Evolutionary conservation across 2,888 invertebrate genomes (phyloP), one percentile per base, ranked within the genome.

Genomic region (Mycalesis mineus): DNA sequence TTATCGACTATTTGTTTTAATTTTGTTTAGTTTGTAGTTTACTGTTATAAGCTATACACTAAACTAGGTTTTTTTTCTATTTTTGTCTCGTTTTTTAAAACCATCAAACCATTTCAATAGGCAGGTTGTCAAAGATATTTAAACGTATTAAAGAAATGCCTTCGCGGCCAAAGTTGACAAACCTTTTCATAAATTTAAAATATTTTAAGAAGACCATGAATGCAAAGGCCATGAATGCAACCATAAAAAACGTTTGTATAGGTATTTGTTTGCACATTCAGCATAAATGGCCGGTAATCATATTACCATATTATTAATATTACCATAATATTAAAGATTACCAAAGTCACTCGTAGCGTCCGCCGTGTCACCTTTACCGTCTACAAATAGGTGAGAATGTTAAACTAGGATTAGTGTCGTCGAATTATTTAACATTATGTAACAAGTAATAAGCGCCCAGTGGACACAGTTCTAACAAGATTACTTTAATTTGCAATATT

Each of bases 371-470:
- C 65, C 68, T 70, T 44, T 51, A 71, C 73, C 71, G 68, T 65
- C 72, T 72, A 76, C 76, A 76, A 78, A 80, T 77, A 72, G 73
- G 75, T 70, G 75, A 71, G 72, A 73, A 74, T 72, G 72, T 71
- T 74, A 70, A 69, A 69, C 65, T 62, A 66, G 69, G 72, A 75
- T 75, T 69, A 69, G 67, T 75, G 73, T 74, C 76, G 66, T 58
- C 63, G 61, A 63, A 62, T 60, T 67, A 59, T 64, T 65, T 62
- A 60, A 60, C 56, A 60, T 39, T 39, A 55, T 52, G 55, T 54
- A 52, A 28, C 57, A 70, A 59, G 60, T 63, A 28, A 61, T 8
- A 58, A 58, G 65, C 64, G 45, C 47, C 7, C 9, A 65, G 64
- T n/a, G n/a, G n/a, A n/a, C n/a, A n/a, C n/a, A n/a, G n/a, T n/a